Conservation (phyloP, 2,888 invertebrate genomes). For the Amphipoea lucens region DNA sequence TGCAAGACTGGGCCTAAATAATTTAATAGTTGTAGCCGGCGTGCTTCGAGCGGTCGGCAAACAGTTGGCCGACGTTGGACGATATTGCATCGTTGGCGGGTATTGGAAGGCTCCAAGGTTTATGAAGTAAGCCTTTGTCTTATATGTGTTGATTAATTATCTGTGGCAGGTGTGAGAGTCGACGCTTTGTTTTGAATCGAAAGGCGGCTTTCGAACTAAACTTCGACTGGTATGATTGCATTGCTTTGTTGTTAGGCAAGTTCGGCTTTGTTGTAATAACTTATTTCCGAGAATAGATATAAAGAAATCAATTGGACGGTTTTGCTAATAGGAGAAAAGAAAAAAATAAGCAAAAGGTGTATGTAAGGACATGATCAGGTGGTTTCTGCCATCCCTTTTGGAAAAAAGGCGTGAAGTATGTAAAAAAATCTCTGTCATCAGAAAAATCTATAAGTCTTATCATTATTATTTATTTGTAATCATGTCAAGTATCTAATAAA, state of each 20-base stretch:
- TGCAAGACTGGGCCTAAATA: conserved; percentile 87
- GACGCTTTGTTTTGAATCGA: conserved; percentile 52
- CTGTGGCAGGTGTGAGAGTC: conserved; percentile 43
- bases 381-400: not conserved
- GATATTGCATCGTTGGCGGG: conserved; percentile 60
- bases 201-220: conserved; percentile 40
- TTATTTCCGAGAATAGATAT: not conserved
- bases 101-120: conserved; percentile 61
- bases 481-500: not conserved
- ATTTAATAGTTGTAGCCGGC: conserved; percentile 85
- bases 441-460: not conserved
- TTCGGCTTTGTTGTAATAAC: not conserved
- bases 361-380: not conserved
- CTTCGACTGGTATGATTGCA: conserved; percentile 12
- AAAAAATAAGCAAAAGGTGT: not conserved
- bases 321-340: not conserved
- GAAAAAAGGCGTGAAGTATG: not conserved
- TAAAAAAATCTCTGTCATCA: not conserved
- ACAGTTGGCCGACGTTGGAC: conserved; percentile 71
- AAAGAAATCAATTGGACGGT: not conserved
- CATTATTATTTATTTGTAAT: conserved; percentile 10
- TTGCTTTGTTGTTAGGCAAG: conserved; percentile 20
- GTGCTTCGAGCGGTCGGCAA: conserved; percentile 82
- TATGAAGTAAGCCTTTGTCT: conserved; percentile 64
- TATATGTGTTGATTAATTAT: conserved; percentile 62